phyloP scores from a whole-genome alignment of 2,888 invertebrate genomes.

The Plagiodera versicolora region DNA sequence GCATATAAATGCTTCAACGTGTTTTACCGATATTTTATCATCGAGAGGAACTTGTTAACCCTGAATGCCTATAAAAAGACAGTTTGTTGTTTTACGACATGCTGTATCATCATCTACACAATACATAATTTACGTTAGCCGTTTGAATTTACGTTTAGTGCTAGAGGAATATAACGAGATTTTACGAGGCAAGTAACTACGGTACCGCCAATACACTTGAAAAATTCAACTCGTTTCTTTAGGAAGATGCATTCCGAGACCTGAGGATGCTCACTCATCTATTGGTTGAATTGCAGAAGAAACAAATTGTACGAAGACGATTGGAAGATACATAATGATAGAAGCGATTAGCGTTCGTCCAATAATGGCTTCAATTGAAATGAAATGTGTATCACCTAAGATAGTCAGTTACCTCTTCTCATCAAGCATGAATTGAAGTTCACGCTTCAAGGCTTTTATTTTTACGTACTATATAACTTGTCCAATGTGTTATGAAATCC shows the following conservation, averaged over 20 bases:
- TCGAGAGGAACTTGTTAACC: slow-evolving; percentile 3
- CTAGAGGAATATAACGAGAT: slow-evolving; percentile 3
- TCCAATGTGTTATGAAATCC: too few species aligned
- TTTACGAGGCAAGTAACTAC: background rate
- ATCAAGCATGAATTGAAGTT: too few species aligned
- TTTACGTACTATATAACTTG: too few species aligned
- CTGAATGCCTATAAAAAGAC: slow-evolving; percentile 12
- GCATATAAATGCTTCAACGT: slow-evolving; percentile 3
- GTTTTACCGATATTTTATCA: slow-evolving; percentile 10
- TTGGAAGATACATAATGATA: too few species aligned
- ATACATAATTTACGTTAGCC: slow-evolving; percentile 9
- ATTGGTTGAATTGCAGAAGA: background rate
- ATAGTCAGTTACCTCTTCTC: too few species aligned
- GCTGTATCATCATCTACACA: slow-evolving; percentile 12
- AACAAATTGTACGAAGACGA: too few species aligned
- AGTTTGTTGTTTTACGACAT: slow-evolving; percentile 14
- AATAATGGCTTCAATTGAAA: too few species aligned
- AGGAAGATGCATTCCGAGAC: background rate
- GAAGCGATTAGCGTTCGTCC: too few species aligned
- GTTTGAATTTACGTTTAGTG: slow-evolving; percentile 6
- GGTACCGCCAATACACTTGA: background rate
- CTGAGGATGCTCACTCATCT: background rate
- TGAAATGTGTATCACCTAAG: too few species aligned
- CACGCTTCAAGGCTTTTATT: too few species aligned
- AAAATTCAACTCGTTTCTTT: background rate